A percentile compares a stretch with the other conserved stretches of the same genome.
phyloP scores from a whole-genome alignment of 2,113 vertebrate genomes.

The Leptocoma aspasia region DNA sequence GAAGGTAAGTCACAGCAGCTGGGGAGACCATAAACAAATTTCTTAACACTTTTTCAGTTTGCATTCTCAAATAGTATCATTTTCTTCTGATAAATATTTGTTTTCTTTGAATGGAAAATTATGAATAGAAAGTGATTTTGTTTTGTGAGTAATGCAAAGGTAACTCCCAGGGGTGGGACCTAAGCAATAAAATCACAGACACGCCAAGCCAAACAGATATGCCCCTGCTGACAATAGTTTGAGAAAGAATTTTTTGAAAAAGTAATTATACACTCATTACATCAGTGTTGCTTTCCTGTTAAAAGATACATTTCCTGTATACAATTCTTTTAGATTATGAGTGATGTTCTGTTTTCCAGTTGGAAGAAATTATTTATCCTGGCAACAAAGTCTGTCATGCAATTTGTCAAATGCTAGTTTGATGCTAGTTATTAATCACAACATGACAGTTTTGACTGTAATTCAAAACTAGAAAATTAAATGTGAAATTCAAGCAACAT shows the following conservation, averaged over 20 bases:
- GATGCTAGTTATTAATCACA: not conserved
- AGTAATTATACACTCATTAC: slow-evolving; percentile 1
- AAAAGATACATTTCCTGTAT: not conserved
- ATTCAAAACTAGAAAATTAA: slow-evolving; percentile 1
- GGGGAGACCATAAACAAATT: not conserved
- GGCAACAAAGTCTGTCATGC: not conserved
- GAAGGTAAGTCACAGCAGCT: not conserved
- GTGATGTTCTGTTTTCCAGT: slow-evolving; percentile 21
- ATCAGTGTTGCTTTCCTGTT: not conserved
- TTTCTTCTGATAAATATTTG: not conserved
- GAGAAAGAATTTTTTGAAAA: not conserved
- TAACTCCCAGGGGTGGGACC: not conserved
- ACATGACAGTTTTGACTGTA: not conserved
- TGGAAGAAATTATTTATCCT: slow-evolving; percentile 22
- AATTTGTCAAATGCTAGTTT: not conserved
- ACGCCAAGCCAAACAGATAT: not conserved
- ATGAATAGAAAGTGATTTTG: not conserved
- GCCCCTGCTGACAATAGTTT: not conserved
- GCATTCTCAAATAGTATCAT: not conserved
- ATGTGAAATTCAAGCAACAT: not conserved
- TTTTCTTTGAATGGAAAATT: slow-evolving; percentile 3
- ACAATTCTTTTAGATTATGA: not conserved
- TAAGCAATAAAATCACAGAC: not conserved
- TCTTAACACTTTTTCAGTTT: not conserved
- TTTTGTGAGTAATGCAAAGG: not conserved